Percentiles rank a stretch among this genome's conserved stretches.
phyloP scores from a whole-genome alignment of 2,797 vertebrate genomes.

The Catharus ustulatus region DNA sequence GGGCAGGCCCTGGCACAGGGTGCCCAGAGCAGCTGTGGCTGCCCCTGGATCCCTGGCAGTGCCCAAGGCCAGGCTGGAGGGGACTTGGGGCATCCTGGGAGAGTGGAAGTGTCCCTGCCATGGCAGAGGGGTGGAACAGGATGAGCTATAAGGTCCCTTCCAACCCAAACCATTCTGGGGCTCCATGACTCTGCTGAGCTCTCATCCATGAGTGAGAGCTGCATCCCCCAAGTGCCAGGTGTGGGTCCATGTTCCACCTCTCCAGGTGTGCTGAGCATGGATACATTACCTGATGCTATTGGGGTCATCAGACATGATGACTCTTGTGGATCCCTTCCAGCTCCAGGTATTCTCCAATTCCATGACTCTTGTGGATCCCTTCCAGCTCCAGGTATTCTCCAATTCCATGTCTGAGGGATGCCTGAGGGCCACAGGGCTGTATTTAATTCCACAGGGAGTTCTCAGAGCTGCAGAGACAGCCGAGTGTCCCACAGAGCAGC shows the following conservation, averaged over 20 bases:
- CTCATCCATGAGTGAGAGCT: background rate
- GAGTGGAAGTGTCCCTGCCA: accelerated
- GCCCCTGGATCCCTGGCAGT: background rate
- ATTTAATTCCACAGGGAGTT: background rate
- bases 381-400: background rate
- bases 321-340: background rate
- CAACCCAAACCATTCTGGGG: background rate
- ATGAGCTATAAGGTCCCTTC: background rate
- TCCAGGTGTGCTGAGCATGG: background rate
- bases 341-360: background rate
- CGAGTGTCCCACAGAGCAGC: background rate
- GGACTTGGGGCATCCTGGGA: background rate
- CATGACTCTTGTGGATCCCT: background rate
- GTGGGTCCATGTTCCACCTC: accelerated
- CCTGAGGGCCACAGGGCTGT: background rate
- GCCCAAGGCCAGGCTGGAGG: accelerated
- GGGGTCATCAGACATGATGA: accelerated
- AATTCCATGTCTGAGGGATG: background rate
- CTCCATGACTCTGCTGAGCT: background rate
- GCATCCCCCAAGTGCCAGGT: background rate
- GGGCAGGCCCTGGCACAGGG: background rate
- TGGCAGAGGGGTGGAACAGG: accelerated
- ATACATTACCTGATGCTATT: accelerated
- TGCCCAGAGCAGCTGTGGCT: background rate
- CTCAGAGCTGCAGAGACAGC: background rate